Evolutionary conservation across 2,888 invertebrate species (phyloP).

Genomic region (Phragmatobia fuliginosa): DNA sequence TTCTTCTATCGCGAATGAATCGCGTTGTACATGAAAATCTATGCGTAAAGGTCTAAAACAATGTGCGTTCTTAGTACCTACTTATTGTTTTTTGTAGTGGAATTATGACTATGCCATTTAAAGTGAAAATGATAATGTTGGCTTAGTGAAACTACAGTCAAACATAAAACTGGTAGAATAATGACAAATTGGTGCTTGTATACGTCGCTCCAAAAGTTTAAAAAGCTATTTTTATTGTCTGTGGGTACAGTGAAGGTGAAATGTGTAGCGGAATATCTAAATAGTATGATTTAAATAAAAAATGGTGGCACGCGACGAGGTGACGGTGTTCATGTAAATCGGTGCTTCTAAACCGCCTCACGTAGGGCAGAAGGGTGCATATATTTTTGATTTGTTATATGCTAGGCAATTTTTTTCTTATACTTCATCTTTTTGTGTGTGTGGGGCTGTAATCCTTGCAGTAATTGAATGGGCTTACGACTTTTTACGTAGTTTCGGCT

Average conservation of each 20-base stretch:
- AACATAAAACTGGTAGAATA: neutral
- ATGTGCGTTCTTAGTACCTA: neutral
- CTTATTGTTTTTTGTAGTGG: neutral
- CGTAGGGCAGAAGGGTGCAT: conserved; percentile 84
- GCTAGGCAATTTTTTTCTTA: conserved; percentile 78
- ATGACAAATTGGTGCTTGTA: conserved; percentile 5
- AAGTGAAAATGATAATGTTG: neutral
- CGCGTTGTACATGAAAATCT: no score
- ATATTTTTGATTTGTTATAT: conserved; percentile 86
- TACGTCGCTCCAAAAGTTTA: conserved; percentile 59
- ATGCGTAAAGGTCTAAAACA: no score
- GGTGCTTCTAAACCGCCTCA: conserved; percentile 77
- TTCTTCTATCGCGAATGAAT: no score
- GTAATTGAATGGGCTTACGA: conserved; percentile 45
- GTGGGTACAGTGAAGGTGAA: conserved; percentile 61
- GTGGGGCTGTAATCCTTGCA: conserved; percentile 43
- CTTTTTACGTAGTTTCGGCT: conserved; percentile 24
- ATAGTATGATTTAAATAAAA: conserved; percentile 85
- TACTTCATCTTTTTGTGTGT: conserved; percentile 67
- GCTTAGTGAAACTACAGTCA: neutral
- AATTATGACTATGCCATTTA: neutral
- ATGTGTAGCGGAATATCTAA: conserved; percentile 81
- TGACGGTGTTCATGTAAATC: conserved; percentile 79
- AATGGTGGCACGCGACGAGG: conserved; percentile 82
- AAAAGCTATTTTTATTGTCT: conserved; percentile 66